Evolutionary conservation across 2,888 invertebrate genomes (phyloP), one percentile per base, ranked within the genome.

Genomic region (Cheilosia variabilis): DNA sequence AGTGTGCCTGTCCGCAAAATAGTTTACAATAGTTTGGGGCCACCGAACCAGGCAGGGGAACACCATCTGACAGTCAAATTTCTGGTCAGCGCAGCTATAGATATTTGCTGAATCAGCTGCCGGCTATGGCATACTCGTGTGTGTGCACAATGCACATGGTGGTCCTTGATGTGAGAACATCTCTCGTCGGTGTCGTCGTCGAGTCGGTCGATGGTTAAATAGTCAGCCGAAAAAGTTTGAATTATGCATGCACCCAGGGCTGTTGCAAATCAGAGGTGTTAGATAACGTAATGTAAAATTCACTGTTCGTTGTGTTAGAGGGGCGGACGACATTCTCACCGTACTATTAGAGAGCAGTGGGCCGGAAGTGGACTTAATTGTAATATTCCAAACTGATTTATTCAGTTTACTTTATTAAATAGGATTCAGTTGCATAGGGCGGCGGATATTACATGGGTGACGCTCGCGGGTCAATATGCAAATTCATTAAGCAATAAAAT

Each of bases 1-100:
- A 65, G 76, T 76, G 52, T 52, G 80, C 66, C 68, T 86, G 86
- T 72, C 72, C 71, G 69, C 76, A 63, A 81, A 86, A 80, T 81
- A 72, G 86, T 86, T 86, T 72, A 86, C 76, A 80, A 41, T 55
- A 71, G 62, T 43, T 63, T 43, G 69, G 66, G 86, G 22, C 7
- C 57, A 72, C 69, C 45, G 53, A 60, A 79, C 65, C n/a, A 71
- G 57, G 47, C 17, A 37, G 22, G 22, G 22, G 3, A 37, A 37
- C 41, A 37, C 10, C 78, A 53, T 10, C 13, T 47, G 52, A 79
- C 63, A 68, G 50, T 71, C 66, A 57, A 57, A 63, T 45, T 68
- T 81, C 81, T 77, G 81, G 81, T 72, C 68, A 76, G 58, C 65
- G 66, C 66, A 68, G 50, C 58, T 60, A 76, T n/a, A n/a, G n/a